Evolutionary conservation across 2,113 vertebrate species (phyloP), one percentile per base, ranked within the genome.

Genomic region (Morphnarchus princeps): DNA sequence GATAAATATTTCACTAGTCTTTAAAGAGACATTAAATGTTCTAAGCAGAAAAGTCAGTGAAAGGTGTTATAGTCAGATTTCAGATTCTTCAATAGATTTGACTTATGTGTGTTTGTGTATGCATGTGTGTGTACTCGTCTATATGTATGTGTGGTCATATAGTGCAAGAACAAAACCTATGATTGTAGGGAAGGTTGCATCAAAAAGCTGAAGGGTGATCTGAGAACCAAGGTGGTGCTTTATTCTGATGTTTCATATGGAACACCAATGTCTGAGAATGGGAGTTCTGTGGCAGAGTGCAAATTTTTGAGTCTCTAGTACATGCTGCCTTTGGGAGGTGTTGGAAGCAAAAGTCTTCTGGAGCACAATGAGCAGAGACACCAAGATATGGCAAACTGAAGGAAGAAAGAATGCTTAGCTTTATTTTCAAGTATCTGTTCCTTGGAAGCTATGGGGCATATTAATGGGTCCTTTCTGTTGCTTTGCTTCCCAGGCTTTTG

Each of bases 61-160:
- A 82, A 61, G 20, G 7, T 55, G 9, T 71, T 83, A 14, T 2
- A 10, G 17, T 3, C 24, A 22, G 32, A 15, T 40, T 85, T 43
- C 36, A 45, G 32, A 8, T 38, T 67, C 32, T 45, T 76, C 38
- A 36, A 42, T 40, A 74, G 13, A 47, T 19, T 66, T 86, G 52
- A 4, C 5, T 25, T 17, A 13, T 16, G 4, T 50, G 11, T 40
- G 16, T 63, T 13, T 59, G 42, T 49, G 19, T 6, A 4, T 5
- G 1, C 1, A 1, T 6, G 16, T 9, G 16, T 65, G 10, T 31
- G 42, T 4, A 21, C 19, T 26, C 5, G 0, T 25, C 59, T 59
- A 2, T 40, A 0, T 7, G 3, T 16, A 19, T 17, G 10, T 20
- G n/a, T 31, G 38, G 16, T 45, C 20, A 7, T 31, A 15, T 3